phyloP scores from a whole-genome alignment of 2,113 vertebrate genomes.

The Maccullochella peelii region DNA sequence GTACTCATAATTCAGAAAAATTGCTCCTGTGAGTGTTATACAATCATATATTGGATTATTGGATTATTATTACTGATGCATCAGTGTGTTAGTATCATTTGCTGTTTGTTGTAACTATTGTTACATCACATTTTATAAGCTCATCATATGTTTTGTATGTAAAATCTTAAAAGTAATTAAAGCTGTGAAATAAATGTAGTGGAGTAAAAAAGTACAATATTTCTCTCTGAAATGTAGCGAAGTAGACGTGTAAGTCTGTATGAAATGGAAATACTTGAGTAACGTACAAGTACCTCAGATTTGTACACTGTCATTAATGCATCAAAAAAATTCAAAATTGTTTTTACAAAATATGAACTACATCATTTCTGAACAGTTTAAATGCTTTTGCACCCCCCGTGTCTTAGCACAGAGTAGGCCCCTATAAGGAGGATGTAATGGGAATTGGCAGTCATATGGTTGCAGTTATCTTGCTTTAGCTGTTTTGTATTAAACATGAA shows the following conservation, averaged over 20 bases:
- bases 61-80: not conserved
- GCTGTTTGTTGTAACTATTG: not conserved
- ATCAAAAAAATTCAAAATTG: no score
- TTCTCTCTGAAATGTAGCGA: not conserved
- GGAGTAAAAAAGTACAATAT: not conserved
- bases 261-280: not conserved
- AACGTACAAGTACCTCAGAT: not conserved
- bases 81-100: not conserved
- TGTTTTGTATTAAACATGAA: slow-evolving; percentile 59
- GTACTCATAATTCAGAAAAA: not conserved
- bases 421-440: not conserved
- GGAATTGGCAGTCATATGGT: slow-evolving; percentile 46
- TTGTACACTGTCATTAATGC: not conserved
- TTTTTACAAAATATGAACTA: not conserved
- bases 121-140: not conserved
- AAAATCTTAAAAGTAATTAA: not conserved
- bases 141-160: not conserved
- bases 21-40: not conserved
- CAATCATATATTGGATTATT: not conserved
- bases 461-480: slow-evolving; percentile 55
- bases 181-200: not conserved
- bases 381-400: not conserved
- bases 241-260: not conserved
- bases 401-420: not conserved
- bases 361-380: not conserved